Percentiles rank a stretch among this genome's conserved stretches.
Evolutionary conservation across 2,888 invertebrate species (phyloP).

Genomic region (Tetragonula carbonaria): DNA sequence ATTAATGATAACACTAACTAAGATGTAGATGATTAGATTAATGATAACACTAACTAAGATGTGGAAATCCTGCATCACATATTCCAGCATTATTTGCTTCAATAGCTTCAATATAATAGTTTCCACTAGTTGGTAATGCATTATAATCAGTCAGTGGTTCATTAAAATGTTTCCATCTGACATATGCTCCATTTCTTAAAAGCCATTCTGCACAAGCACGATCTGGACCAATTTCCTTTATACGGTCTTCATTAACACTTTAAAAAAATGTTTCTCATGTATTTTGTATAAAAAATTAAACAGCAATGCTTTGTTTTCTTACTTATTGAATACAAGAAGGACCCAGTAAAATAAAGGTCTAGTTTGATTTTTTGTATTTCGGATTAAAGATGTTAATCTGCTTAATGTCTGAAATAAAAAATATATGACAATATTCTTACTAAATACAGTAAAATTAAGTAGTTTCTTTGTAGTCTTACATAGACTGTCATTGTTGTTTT

Average conservation of each 20-base stretch:
- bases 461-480: constrained; percentile 43
- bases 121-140: constrained; percentile 87
- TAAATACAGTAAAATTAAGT: neutral
- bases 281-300: neutral
- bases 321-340: constrained; percentile 74
- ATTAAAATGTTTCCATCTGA: constrained; percentile 88
- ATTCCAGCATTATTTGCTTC: constrained; percentile 93
- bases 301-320: constrained; percentile 23
- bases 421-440: neutral
- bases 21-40: constrained; percentile 86
- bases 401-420: constrained; percentile 50
- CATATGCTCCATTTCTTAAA: constrained; percentile 93
- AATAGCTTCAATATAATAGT: constrained; percentile 87
- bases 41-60: constrained; percentile 87
- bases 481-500: constrained; percentile 32
- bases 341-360: constrained; percentile 74
- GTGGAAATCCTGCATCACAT: constrained; percentile 92
- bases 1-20: constrained; percentile 83
- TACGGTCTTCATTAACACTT: constrained; percentile 88
- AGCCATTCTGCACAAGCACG: constrained; percentile 98
- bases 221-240: constrained; percentile 92
- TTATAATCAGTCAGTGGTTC: constrained; percentile 90
- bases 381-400: constrained; percentile 3
- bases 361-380: constrained; percentile 20
- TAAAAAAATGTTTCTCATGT: constrained; percentile 28